Percentiles rank a stretch among this genome's conserved stretches.
These are phyloP conservation scores for Sycophila texana DNA, from an alignment of 2,888 invertebrate species.

Conservation along the genomic window DNA sequence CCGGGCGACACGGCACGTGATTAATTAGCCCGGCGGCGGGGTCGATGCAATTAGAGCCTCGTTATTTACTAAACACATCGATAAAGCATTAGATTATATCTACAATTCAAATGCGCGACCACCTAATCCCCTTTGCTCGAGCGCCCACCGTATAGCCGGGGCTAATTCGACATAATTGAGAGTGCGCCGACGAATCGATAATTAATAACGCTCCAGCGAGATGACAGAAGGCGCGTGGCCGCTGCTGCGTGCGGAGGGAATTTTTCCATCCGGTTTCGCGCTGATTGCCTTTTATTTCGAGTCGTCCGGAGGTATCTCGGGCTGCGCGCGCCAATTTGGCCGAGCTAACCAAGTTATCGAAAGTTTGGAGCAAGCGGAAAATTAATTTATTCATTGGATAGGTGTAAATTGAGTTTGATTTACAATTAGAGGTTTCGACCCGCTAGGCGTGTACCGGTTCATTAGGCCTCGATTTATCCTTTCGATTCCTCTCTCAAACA, in stretches of 20 bases:
- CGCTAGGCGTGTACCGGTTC: too few relatives aligned
- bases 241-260: too few relatives aligned
- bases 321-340: too few relatives aligned
- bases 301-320: too few relatives aligned
- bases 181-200: not conserved
- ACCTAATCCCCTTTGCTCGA: constrained; percentile 5
- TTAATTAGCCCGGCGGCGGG: constrained; percentile 25
- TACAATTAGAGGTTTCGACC: too few relatives aligned
- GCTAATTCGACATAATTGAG: not conserved
- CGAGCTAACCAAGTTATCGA: too few relatives aligned
- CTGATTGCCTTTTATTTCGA: too few relatives aligned
- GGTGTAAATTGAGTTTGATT: not conserved
- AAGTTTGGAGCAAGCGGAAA: too few relatives aligned
- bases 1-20: not conserved
- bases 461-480: too few relatives aligned
- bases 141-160: not conserved
- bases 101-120: constrained; percentile 37
- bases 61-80: constrained; percentile 47
- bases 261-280: too few relatives aligned
- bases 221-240: too few relatives aligned
- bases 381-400: not conserved
- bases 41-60: constrained; percentile 42
- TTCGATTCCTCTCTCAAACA: too few relatives aligned
- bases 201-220: not conserved
- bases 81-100: constrained; percentile 34